Percentiles rank a stretch among this genome's conserved stretches.
Evolutionary conservation across 2,113 vertebrate genomes (phyloP).

Genomic region (Phycodurus eques): DNA sequence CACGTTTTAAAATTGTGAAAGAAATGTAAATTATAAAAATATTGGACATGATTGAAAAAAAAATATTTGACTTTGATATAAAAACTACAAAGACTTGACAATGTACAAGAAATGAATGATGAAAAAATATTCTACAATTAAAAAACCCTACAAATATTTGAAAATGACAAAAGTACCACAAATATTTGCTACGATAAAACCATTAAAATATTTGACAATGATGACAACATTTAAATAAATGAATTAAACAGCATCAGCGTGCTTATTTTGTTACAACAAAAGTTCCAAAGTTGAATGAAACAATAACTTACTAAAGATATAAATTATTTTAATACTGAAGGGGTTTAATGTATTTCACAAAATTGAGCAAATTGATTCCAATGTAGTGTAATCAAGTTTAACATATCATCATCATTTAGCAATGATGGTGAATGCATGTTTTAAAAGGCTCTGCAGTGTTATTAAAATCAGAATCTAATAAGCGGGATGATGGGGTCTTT

Average conservation of each 20-base stretch:
- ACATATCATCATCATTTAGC: background rate
- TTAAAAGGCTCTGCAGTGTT: background rate
- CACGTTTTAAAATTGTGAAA: background rate
- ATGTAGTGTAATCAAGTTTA: no score
- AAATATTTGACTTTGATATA: background rate
- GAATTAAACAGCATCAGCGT: no score
- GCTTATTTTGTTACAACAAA: no score
- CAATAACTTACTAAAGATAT: no score
- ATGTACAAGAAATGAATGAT: background rate
- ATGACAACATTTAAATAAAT: no score
- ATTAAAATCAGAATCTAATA: constrained; percentile 7
- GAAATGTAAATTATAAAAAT: no score
- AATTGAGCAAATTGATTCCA: no score
- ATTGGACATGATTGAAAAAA: background rate
- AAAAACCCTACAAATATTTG: background rate
- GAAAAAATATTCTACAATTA: background rate
- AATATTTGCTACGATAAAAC: background rate
- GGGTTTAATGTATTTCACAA: no score
- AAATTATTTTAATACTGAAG: no score
- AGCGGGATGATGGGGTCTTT: constrained; percentile 40
- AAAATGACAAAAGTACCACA: background rate
- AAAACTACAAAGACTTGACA: background rate
- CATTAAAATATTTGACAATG: no score
- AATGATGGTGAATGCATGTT: background rate
- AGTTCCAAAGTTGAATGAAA: no score